Conservation (phyloP, 2,888 invertebrate genomes). For the Mimas tiliae region DNA sequence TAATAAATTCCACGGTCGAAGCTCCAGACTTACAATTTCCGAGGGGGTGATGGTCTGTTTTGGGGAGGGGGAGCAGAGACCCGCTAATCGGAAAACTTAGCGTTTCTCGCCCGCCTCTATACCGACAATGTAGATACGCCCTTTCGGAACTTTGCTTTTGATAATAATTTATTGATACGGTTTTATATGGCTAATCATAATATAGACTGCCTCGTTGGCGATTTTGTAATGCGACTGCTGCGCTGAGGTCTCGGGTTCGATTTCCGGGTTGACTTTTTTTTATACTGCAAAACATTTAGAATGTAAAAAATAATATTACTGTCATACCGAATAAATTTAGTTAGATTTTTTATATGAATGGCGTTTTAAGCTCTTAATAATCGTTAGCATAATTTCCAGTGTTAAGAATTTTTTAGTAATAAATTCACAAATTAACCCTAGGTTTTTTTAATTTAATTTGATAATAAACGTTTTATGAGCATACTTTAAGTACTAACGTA, state of each 20-base stretch:
- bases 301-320: no score
- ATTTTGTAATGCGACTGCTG: no score
- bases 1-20: slow-evolving; percentile 55
- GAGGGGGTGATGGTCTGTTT: slow-evolving; percentile 36
- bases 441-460: slow-evolving; percentile 4
- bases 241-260: no score
- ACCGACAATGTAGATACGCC: slow-evolving; percentile 36
- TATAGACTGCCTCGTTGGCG: no score
- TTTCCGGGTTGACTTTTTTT: no score
- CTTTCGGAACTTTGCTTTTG: not conserved
- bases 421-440: not conserved
- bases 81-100: slow-evolving; percentile 56
- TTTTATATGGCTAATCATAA: not conserved
- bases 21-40: slow-evolving; percentile 64
- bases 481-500: slow-evolving; percentile 31
- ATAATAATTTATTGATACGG: not conserved
- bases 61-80: slow-evolving; percentile 30
- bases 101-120: slow-evolving; percentile 42
- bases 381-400: not conserved
- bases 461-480: slow-evolving; percentile 11
- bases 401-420: not conserved
- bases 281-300: no score
- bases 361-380: no score
- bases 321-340: no score
- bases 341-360: no score